Conservation (phyloP, 2,888 invertebrate genomes). For the Drosophila quinaria region DNA sequence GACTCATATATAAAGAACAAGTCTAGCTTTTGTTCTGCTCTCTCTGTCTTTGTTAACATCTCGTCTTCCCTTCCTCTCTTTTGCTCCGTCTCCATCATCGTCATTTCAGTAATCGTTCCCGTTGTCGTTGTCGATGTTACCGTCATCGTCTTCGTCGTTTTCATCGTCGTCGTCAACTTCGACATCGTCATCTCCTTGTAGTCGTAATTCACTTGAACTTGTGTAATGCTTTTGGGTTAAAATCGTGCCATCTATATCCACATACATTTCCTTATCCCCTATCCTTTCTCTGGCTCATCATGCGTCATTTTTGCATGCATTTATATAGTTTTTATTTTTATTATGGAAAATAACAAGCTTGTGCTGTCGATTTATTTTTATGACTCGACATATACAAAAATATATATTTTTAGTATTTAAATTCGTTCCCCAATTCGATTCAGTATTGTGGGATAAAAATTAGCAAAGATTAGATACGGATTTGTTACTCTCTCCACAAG, state of each 20-base stretch:
- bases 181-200: constrained; percentile 56
- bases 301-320: constrained; percentile 55
- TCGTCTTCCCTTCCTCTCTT: neutral
- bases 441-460: constrained; percentile 44
- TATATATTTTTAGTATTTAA: constrained; percentile 35
- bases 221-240: constrained; percentile 66
- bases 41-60: constrained; percentile 2
- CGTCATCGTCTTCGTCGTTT: constrained; percentile 32
- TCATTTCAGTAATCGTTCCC: constrained; percentile 63
- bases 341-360: constrained; percentile 70
- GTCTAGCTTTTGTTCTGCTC: constrained; percentile 37
- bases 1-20: constrained; percentile 66
- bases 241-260: constrained; percentile 36
- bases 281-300: constrained; percentile 15
- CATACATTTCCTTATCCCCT: constrained; percentile 3
- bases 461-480: constrained; percentile 42
- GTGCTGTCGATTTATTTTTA: constrained; percentile 71
- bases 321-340: constrained; percentile 66
- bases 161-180: constrained; percentile 20
- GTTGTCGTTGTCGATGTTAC: constrained; percentile 31
- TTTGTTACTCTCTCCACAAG: neutral
- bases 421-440: constrained; percentile 24
- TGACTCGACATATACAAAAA: constrained; percentile 30
- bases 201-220: constrained; percentile 77
- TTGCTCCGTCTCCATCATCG: constrained; percentile 37